Evolutionary conservation across 1,140 invertebrate genomes (phyloP).

Genomic region (Chrysomallon squamiferum): DNA sequence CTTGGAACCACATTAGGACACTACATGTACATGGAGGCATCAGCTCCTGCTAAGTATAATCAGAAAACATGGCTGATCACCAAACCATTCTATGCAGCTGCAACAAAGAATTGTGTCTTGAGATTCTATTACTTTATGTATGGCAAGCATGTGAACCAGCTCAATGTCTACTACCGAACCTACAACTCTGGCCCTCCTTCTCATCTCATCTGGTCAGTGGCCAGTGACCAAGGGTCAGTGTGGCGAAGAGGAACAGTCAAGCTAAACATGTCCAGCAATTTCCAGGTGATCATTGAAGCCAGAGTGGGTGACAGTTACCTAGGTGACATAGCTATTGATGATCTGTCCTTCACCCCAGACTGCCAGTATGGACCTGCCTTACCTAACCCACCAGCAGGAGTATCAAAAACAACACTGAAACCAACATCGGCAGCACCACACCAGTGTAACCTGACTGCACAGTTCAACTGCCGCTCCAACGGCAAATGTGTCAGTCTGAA

Average conservation of each 20-base stretch:
- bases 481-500: conserved; percentile 39
- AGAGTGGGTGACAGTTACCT: conserved; percentile 33
- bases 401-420: conserved; percentile 13
- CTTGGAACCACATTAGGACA: conserved; percentile 45
- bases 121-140: conserved; percentile 59
- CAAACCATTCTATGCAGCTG: conserved; percentile 25
- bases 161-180: conserved; percentile 46
- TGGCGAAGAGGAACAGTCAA: conserved; percentile 34
- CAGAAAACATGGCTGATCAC: conserved; percentile 42
- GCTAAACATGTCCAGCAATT: conserved; percentile 26
- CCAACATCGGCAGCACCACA: conserved; percentile 7
- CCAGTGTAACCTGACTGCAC: conserved; percentile 22
- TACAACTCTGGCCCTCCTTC: conserved; percentile 45
- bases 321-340: conserved; percentile 62
- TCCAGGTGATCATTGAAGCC: conserved; percentile 53
- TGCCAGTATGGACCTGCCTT: conserved; percentile 33
- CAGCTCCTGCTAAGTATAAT: conserved; percentile 65
- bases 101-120: conserved; percentile 21
- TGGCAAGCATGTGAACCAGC: conserved; percentile 43
- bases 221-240: conserved; percentile 42
- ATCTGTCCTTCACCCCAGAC: conserved; percentile 53
- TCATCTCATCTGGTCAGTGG: conserved; percentile 20
- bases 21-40: conserved; percentile 54
- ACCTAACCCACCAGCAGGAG: conserved; percentile 13
- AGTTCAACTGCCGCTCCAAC: conserved; percentile 19